These are phyloP conservation scores for Anableps anableps DNA, from an alignment of 2,797 vertebrate genomes.

Conservation along the genomic window DNA sequence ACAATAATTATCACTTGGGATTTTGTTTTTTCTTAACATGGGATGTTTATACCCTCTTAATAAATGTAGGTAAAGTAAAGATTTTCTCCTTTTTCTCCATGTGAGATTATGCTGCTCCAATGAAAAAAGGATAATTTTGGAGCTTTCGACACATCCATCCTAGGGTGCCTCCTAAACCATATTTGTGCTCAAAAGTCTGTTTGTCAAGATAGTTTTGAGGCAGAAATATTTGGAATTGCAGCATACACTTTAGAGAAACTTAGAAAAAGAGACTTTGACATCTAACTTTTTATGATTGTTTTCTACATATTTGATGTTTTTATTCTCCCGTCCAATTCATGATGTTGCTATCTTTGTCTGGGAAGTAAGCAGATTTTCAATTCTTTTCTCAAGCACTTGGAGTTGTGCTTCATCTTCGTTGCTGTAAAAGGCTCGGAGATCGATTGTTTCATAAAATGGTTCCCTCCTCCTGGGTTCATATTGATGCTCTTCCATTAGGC, in stretches of 20 bases:
- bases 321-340: background rate
- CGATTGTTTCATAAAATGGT: conserved; percentile 47
- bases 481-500: conserved; percentile 48
- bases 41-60: background rate
- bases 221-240: background rate
- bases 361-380: conserved; percentile 10
- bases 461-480: conserved; percentile 35
- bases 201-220: background rate
- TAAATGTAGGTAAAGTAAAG: background rate
- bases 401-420: conserved; percentile 22
- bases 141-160: background rate
- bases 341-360: conserved; percentile 12
- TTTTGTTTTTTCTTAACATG: background rate
- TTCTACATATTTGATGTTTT: conserved; percentile 4
- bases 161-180: background rate
- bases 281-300: conserved; percentile 7
- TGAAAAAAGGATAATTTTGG: background rate
- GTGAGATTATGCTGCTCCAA: background rate
- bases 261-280: background rate
- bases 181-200: background rate
- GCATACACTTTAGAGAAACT: background rate
- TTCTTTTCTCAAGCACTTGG: conserved; percentile 13
- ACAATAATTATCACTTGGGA: no score
- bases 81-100: background rate
- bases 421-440: conserved; percentile 34